Evolutionary conservation across 2,888 invertebrate genomes (phyloP), one percentile per base, ranked within the genome.

Genomic region (Trilocha varians): DNA sequence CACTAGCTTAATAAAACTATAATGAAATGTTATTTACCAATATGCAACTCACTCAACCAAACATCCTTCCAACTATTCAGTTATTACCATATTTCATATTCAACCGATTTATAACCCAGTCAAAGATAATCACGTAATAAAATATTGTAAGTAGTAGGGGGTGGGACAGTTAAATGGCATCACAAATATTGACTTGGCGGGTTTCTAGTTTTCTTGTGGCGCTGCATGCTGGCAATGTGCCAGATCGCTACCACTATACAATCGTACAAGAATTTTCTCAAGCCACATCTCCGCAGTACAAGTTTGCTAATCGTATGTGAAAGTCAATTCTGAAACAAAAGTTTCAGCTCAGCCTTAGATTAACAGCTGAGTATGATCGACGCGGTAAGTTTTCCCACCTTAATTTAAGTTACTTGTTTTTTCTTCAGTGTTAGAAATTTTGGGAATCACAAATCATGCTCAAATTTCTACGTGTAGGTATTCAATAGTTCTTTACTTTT

Each of bases 141-240:
- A 74, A 67, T 66, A 66, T 60, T 50, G 55, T 53, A 58, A 63
- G 65, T 58, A 58, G 59, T 51, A 52, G 55, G 54, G 51, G 57
- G 55, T 54, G 56, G 65, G 67, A 70, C 70, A 68, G 65, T 65
- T 70, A 76, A 75, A 75, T 73, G 69, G 72, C 72, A 70, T 71
- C 71, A 69, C 77, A 78, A 80, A 80, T 79, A 80, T 78, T 78
- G 78, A 78, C 73, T 77, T 62, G 64, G 72, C 63, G 67, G 65
- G 64, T 62, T 56, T 52, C 52, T 48, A 65, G 62, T 63, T 68
- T 58, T 62, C 58, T 52, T 49, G 52, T 56, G 52, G 49, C 51
- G 50, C 13, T 48, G 34, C 34, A 17, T 34, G 16, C 50, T 59
- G 60, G 57, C 54, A 44, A 34, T 36, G 25, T 36, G 57, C 62